phyloP scores from a whole-genome alignment of 2,797 vertebrate genomes.

The Sarcophilus harrisii region DNA sequence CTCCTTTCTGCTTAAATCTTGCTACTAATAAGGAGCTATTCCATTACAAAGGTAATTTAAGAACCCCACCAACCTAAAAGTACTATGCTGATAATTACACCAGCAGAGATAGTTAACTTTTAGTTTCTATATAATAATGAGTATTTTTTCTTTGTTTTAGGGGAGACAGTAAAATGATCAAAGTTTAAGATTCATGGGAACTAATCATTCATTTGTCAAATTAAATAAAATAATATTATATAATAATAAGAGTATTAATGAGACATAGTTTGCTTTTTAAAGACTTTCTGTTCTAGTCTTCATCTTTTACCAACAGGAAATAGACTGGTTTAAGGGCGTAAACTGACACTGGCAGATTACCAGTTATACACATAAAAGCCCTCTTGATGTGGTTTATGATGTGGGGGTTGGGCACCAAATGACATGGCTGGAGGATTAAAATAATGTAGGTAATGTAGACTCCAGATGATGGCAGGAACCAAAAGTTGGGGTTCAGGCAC shows the following conservation, averaged over 20 bases:
- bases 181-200: not conserved
- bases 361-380: not conserved
- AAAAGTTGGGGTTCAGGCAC: too few relatives aligned
- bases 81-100: not conserved
- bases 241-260: conserved; percentile 14
- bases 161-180: not conserved
- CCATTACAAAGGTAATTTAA: conserved; percentile 34
- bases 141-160: conserved; percentile 5
- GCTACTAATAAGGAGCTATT: not conserved
- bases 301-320: conserved; percentile 1
- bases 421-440: too few relatives aligned
- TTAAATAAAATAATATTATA: conserved; percentile 42
- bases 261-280: conserved; percentile 11
- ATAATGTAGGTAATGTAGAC: too few relatives aligned
- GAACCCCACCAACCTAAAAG: not conserved
- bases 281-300: not conserved
- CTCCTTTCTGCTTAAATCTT: not conserved
- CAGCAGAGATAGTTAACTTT: not conserved
- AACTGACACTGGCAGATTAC: not conserved
- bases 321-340: not conserved
- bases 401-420: too few relatives aligned
- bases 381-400: not conserved
- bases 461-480: too few relatives aligned
- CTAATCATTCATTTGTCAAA: not conserved
- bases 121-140: not conserved